These are phyloP conservation scores for Ctenicera cuprea DNA, from an alignment of 2,888 invertebrate genomes.

Conservation along the genomic window DNA sequence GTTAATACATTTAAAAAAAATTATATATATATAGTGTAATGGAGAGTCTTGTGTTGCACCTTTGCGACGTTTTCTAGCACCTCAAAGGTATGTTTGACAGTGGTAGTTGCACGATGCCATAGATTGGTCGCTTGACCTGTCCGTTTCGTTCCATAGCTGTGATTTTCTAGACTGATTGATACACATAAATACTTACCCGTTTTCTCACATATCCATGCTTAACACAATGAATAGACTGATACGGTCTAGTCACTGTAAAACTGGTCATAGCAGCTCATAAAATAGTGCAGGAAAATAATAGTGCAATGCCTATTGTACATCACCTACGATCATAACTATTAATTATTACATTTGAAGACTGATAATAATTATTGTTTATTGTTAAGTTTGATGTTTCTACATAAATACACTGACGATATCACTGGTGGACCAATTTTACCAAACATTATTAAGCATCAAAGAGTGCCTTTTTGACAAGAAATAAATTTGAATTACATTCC, in stretches of 20 bases:
- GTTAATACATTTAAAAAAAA: constrained; percentile 47
- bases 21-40: constrained; percentile 52
- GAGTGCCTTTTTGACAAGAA: constrained; percentile 64
- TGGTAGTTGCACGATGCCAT: constrained; percentile 66
- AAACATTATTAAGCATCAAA: constrained; percentile 50
- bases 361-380: constrained; percentile 58
- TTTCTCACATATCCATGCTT: constrained; percentile 62
- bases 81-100: constrained; percentile 61
- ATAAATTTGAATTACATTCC: constrained; percentile 59
- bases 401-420: constrained; percentile 46
- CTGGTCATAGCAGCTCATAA: constrained; percentile 63
- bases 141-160: constrained; percentile 76
- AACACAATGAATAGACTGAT: constrained; percentile 65
- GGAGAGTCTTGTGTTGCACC: constrained; percentile 66
- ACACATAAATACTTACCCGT: constrained; percentile 58
- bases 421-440: constrained; percentile 64
- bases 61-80: constrained; percentile 61
- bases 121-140: constrained; percentile 55
- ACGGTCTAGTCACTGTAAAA: constrained; percentile 64
- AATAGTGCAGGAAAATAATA: constrained; percentile 57
- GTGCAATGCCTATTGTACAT: constrained; percentile 66
- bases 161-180: constrained; percentile 80
- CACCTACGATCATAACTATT: constrained; percentile 56
- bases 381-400: constrained; percentile 56
- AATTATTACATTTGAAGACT: constrained; percentile 61